Base-by-base conservation (phyloP, 2,888 invertebrate genomes). In the Argyra leucocephala region DNA sequence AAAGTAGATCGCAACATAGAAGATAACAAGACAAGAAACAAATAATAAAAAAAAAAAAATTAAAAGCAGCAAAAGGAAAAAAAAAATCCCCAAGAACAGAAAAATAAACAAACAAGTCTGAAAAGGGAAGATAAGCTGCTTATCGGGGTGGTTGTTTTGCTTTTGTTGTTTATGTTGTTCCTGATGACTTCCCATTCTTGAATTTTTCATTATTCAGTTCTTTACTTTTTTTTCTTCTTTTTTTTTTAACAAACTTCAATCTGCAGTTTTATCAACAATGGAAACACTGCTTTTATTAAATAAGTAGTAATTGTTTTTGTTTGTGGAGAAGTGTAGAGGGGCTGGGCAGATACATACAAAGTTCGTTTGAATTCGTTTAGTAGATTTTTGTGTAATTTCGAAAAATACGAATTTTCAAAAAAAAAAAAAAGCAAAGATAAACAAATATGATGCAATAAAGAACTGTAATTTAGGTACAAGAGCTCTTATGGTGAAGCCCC, bases 121-220 rank as follows among this genome's bases (percentile, higher is more conserved):
- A 72, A 72, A 73, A 72, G 71, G 70, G 72, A 73, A 73, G 74
- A 74, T 74, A 74, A 74, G 73, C 74, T 71, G 73, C 74, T 74
- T 74, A 74, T 69, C 64, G 10, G 58, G 58, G 58, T 58, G 58
- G 58, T 22, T 22, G 10, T 22, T 58, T 21, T 58, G 22, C 18
- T 58, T 4, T 58, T 58, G 7, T 58, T 57, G 57, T 57, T 57
- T 4, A 31, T 31, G 57, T 6, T n/a, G 10, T 21, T 21, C 9
- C 58, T 22, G 22, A 21, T 22, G 58, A 22, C 22, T 23, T 58
- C 58, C 58, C 58, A 58, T 58, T 58, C 58, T 23, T 22, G 10
- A 3, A 58, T 58, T 58, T 57, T 18, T 57, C 31, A n/a, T n/a
- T n/a, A n/a, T n/a, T n/a, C n/a, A n/a, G n/a, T n/a, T n/a, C 10